Conservation (phyloP, 2,113 vertebrate genomes). For the Nothocercus julius region DNA sequence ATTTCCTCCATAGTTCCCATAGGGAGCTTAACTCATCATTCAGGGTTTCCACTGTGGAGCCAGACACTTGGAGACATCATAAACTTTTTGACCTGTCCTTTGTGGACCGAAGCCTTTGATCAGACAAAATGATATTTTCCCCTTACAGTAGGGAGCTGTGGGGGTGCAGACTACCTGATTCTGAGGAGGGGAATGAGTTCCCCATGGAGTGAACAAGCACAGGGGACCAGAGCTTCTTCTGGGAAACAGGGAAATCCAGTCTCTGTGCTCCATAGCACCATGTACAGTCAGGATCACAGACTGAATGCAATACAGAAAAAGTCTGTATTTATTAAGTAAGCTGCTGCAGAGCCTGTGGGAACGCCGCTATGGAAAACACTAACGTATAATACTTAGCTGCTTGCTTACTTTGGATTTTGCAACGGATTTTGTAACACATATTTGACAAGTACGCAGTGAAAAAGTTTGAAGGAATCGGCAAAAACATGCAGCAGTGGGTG, state of each 20-base stretch:
- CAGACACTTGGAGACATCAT: background rate
- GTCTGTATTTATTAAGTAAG: background rate
- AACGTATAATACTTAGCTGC: background rate
- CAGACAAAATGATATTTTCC: fast-evolving
- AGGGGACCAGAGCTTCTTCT: fast-evolving
- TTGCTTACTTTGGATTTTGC: background rate
- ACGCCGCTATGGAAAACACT: fast-evolving
- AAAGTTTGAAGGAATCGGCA: background rate
- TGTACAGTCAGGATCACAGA: background rate
- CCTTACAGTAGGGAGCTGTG: fast-evolving
- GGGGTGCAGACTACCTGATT: background rate
- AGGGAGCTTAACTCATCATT: background rate
- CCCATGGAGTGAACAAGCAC: fast-evolving
- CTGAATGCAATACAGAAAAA: background rate
- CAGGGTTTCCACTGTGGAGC: background rate
- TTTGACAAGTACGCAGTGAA: background rate
- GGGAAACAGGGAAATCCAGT: background rate
- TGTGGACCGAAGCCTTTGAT: background rate
- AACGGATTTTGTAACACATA: background rate
- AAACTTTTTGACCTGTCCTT: background rate
- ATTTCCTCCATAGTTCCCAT: fast-evolving
- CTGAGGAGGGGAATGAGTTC: fast-evolving
- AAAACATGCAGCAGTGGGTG: background rate
- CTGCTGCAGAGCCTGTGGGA: background rate
- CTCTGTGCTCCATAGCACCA: background rate